Evolutionary conservation across 2,797 vertebrate genomes (phyloP), one percentile per base, ranked within the genome.

Genomic region (Danio tinwini): DNA sequence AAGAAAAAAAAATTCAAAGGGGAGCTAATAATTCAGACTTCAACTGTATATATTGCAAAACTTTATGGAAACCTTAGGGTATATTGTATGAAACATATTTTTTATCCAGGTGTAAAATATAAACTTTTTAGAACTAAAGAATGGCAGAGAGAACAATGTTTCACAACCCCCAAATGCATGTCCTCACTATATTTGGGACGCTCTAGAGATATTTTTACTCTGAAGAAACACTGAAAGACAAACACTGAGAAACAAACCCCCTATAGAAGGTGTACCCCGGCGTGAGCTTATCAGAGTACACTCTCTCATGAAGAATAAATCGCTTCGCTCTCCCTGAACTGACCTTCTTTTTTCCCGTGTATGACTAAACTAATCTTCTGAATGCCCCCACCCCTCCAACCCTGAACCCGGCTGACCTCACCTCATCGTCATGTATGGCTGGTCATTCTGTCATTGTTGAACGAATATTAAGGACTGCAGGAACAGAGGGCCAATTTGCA

Each of bases 401-500:
- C 21, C 40, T 65, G 11, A 29, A 40, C 59, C 53, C 70, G 78
- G 74, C 86, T 81, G 87, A 87, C 87, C 85, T 78, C 29, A 37
- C 81, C 87, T 81, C 82, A 74, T 83, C 86, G 87, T 86, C 78
- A 78, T 81, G 80, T 69, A 84, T 89, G 88, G 90, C 90, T 89
- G 88, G 69, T 80, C 61, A 85, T 82, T 75, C 75, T 61, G 85
- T 89, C 88, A 88, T 85, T 84, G 69, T 55, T 62, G 62, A 71
- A 64, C 59, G 77, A 75, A 80, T 56, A 74, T 69, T 70, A 81
- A 76, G 75, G 83, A 80, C 75, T 69, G 82, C 74, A 78, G 79
- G 79, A 90, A 90, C 89, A 88, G 87, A 88, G 87, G 82, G 82
- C 85, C 85, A 89, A 93, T 91, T 93, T 91, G 85, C 90, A 93